phyloP scores from a whole-genome alignment of 92 coral and sea anemone species.

The Epizoanthus fatuus region DNA sequence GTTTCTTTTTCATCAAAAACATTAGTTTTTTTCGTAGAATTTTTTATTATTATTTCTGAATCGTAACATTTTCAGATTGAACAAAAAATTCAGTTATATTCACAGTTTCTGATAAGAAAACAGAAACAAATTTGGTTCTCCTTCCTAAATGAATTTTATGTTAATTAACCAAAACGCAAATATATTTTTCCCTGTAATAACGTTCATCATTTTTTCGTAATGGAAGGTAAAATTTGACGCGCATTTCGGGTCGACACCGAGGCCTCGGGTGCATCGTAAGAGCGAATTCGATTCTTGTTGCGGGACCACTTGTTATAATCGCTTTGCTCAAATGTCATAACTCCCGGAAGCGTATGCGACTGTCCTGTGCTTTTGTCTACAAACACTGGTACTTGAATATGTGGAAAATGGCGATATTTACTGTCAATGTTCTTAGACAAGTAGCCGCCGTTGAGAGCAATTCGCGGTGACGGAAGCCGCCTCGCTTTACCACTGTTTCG shows the following conservation, averaged over 20 bases:
- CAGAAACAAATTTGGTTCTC: no score
- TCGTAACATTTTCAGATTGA: no score
- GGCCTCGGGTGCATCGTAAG: neutral
- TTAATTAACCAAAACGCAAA: no score
- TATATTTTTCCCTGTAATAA: no score
- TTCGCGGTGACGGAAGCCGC: neutral
- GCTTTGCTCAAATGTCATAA: conserved; percentile 14
- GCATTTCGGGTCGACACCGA: neutral
- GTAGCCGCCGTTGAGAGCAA: neutral
- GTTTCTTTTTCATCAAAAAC: no score
- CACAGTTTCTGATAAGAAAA: no score
- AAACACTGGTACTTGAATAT: neutral
- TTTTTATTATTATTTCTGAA: no score
- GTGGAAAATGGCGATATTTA: neutral
- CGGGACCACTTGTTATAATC: conserved; percentile 37
- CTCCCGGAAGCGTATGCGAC: neutral
- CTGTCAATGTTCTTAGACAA: neutral
- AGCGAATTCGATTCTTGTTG: neutral
- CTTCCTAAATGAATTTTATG: no score
- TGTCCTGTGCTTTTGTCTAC: neutral
- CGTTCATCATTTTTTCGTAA: neutral
- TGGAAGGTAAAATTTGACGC: neutral
- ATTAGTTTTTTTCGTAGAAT: no score
- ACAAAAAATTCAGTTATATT: no score
- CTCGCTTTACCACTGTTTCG: neutral